Conservation (phyloP, 2,888 invertebrate species). For the Mystacides longicornis region DNA sequence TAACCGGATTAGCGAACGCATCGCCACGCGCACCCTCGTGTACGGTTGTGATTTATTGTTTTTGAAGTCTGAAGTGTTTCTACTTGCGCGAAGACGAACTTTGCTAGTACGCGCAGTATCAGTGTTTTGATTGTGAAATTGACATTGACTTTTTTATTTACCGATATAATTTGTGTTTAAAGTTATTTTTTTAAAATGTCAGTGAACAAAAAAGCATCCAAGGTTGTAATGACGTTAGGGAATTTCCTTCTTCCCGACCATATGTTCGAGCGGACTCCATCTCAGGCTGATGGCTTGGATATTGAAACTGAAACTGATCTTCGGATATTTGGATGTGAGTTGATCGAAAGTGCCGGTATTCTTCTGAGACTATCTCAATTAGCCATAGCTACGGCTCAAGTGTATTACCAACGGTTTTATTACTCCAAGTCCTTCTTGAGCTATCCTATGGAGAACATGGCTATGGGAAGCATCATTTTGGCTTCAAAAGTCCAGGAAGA, state of each 20-base stretch:
- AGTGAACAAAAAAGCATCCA: no score
- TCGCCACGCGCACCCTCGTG: no score
- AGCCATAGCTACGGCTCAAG: slow-evolving; percentile 99
- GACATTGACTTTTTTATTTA: no score
- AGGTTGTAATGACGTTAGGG: slow-evolving; percentile 81
- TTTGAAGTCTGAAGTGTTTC: no score
- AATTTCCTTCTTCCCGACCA: slow-evolving; percentile 88
- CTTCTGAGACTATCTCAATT: slow-evolving; percentile 95
- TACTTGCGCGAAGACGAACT: no score
- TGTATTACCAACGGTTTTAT: slow-evolving; percentile 96
- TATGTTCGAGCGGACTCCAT: slow-evolving; percentile 84
- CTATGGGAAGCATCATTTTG: slow-evolving; percentile 95
- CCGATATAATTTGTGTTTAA: no score
- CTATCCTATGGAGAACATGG: slow-evolving; percentile 95
- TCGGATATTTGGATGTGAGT: slow-evolving; percentile 91
- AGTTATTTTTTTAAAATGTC: no score
- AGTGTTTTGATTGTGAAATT: no score
- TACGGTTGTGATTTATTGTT: no score
- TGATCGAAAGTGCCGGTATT: slow-evolving; percentile 97
- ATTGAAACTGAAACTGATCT: slow-evolving; percentile 86
- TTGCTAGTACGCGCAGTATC: no score
- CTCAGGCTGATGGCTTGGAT: slow-evolving; percentile 86
- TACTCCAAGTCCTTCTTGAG: slow-evolving; percentile 97
- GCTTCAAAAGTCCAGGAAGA: slow-evolving; percentile 99
- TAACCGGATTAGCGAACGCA: no score